Evolutionary conservation across 2,888 invertebrate species (phyloP).

Genomic region (Fabriciana adippe): DNA sequence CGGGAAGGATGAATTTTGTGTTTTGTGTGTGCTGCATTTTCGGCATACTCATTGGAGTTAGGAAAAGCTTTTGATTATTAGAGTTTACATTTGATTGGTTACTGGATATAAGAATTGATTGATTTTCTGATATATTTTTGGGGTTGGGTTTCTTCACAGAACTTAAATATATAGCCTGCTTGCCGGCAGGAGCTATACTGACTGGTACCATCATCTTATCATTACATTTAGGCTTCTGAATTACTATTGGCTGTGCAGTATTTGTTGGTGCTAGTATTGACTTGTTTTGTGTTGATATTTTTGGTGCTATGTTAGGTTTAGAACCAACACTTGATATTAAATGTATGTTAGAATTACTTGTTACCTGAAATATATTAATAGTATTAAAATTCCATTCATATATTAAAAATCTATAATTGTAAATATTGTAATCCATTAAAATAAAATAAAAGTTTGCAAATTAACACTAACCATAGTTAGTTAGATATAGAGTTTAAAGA

Average conservation of each 20-base stretch:
- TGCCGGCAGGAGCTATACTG: constrained; percentile 68
- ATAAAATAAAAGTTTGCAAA: no score
- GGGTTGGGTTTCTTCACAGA: constrained; percentile 78
- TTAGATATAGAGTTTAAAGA: no score
- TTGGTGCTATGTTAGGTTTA: constrained; percentile 73
- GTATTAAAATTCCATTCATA: not conserved
- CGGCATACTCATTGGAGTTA: constrained; percentile 82
- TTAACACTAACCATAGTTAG: no score
- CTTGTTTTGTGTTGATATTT: constrained; percentile 62
- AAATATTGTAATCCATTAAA: no score
- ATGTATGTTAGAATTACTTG: constrained; percentile 71
- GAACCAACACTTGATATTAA: constrained; percentile 69
- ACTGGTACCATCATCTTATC: constrained; percentile 79
- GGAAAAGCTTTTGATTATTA: constrained; percentile 80
- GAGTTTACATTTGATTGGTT: constrained; percentile 67
- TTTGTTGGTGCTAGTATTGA: constrained; percentile 69
- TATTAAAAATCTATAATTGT: no score
- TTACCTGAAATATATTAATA: constrained; percentile 61
- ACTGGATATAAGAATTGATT: constrained; percentile 74
- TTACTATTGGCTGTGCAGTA: constrained; percentile 78
- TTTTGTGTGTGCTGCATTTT: constrained; percentile 81
- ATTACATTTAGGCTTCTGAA: constrained; percentile 79
- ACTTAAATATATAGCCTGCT: constrained; percentile 80
- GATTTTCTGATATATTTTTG: constrained; percentile 67
- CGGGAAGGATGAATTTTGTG: constrained; percentile 80